Evolutionary conservation across 2,797 vertebrate genomes (phyloP).

Genomic region (Cossypha polioptera): DNA sequence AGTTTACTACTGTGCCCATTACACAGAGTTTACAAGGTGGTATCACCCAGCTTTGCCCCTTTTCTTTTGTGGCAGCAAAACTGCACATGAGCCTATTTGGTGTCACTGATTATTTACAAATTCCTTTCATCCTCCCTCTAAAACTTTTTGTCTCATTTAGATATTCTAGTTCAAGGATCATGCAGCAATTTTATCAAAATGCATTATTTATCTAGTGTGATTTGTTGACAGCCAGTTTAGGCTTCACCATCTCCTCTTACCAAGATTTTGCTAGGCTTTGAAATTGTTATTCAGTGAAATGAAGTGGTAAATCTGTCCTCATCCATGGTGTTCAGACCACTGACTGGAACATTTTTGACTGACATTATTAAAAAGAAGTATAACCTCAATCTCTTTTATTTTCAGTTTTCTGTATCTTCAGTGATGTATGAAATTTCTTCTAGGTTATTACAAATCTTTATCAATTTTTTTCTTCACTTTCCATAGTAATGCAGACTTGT

Average conservation of each 20-base stretch:
- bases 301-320: slow-evolving; percentile 70
- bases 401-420: slow-evolving; percentile 64
- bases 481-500: not conserved
- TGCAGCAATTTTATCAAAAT: slow-evolving; percentile 30
- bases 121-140: not conserved
- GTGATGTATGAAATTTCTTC: slow-evolving; percentile 70
- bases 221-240: slow-evolving; percentile 38
- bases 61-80: not conserved
- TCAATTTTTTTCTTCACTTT: slow-evolving; percentile 24
- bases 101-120: not conserved
- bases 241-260: slow-evolving; percentile 22
- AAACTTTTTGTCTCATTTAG: slow-evolving; percentile 26
- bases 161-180: slow-evolving; percentile 54
- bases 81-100: not conserved
- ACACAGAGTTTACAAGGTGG: not conserved
- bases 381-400: slow-evolving; percentile 47
- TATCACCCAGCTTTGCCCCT: not conserved
- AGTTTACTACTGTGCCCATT: not conserved
- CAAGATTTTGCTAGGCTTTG: slow-evolving; percentile 42
- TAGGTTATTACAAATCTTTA: slow-evolving; percentile 60
- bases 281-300: slow-evolving; percentile 70
- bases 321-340: slow-evolving; percentile 35
- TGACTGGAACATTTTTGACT: slow-evolving; percentile 53
- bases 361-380: slow-evolving; percentile 61
- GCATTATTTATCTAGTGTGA: not conserved